Conservation (phyloP, 2,113 vertebrate genomes). For the Acrocephalus arundinaceus region DNA sequence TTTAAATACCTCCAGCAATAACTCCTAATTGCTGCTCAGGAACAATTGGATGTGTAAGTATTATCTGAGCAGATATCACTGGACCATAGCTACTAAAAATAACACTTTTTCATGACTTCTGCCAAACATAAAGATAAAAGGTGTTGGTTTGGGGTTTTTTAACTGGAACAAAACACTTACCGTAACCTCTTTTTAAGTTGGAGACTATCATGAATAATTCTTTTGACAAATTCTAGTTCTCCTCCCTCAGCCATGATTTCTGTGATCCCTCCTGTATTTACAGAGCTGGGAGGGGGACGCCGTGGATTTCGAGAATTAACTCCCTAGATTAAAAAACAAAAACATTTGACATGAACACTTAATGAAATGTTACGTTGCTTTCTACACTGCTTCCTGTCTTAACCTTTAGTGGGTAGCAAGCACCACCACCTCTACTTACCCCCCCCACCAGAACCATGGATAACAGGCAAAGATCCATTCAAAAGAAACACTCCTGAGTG, state of each 20-base stretch:
- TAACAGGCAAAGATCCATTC: background rate
- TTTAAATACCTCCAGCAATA: background rate
- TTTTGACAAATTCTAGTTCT: slow-evolving; percentile 97
- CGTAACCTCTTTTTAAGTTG: slow-evolving; percentile 92
- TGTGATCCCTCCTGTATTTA: slow-evolving; percentile 97
- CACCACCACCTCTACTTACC: background rate
- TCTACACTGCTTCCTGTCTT: background rate
- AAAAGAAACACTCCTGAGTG: background rate
- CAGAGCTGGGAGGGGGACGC: slow-evolving; percentile 94
- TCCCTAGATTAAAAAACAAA: slow-evolving; percentile 75
- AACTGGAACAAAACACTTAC: slow-evolving; percentile 66
- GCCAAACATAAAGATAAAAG: background rate
- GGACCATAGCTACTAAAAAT: background rate
- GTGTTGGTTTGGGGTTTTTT: background rate
- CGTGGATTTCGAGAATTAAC: slow-evolving; percentile 95
- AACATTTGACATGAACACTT: background rate
- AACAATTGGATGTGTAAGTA: background rate
- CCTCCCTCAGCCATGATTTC: slow-evolving; percentile 99
- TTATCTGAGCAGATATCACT: background rate
- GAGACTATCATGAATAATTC: slow-evolving; percentile 98
- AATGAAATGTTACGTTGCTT: background rate
- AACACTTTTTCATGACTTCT: background rate
- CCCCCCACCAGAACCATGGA: background rate
- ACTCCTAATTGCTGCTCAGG: background rate
- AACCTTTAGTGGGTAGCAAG: background rate